Evolutionary conservation across 1,140 invertebrate genomes (phyloP).

Genomic region (Hydropsyche tenuis): DNA sequence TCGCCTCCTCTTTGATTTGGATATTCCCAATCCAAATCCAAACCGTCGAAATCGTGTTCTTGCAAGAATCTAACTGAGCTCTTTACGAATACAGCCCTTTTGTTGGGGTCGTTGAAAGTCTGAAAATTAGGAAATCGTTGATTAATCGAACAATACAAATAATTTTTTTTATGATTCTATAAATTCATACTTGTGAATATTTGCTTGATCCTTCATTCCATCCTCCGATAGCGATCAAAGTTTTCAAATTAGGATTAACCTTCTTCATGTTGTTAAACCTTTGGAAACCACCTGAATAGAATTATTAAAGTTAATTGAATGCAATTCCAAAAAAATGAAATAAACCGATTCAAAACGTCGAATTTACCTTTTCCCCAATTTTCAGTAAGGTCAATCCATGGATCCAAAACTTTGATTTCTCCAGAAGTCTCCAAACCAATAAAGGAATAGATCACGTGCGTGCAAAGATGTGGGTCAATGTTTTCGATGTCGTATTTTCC

Average conservation of each 20-base stretch:
- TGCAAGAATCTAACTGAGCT: constrained; percentile 66
- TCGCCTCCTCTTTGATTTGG: constrained; percentile 72
- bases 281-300: constrained; percentile 57
- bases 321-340: too few relatives aligned
- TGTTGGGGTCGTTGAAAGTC: constrained; percentile 61
- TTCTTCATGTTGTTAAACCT: constrained; percentile 67
- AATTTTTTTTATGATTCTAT: not conserved
- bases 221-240: constrained; percentile 75
- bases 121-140: constrained; percentile 44
- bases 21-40: constrained; percentile 86
- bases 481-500: constrained; percentile 72
- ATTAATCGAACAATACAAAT: not conserved
- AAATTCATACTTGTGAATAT: constrained; percentile 64
- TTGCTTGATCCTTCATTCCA: constrained; percentile 77
- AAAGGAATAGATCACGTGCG: constrained; percentile 77
- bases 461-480: constrained; percentile 74
- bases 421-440: constrained; percentile 65
- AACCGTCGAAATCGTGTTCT: constrained; percentile 76
- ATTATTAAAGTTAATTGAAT: not conserved
- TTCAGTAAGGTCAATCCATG: constrained; percentile 68
- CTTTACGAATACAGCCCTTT: constrained; percentile 65
- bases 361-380: constrained; percentile 59
- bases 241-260: constrained; percentile 68
- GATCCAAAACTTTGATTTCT: constrained; percentile 65
- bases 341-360: not conserved